Evolutionary conservation across 2,888 invertebrate species (phyloP).

Genomic region (Amblyteles armatorius): DNA sequence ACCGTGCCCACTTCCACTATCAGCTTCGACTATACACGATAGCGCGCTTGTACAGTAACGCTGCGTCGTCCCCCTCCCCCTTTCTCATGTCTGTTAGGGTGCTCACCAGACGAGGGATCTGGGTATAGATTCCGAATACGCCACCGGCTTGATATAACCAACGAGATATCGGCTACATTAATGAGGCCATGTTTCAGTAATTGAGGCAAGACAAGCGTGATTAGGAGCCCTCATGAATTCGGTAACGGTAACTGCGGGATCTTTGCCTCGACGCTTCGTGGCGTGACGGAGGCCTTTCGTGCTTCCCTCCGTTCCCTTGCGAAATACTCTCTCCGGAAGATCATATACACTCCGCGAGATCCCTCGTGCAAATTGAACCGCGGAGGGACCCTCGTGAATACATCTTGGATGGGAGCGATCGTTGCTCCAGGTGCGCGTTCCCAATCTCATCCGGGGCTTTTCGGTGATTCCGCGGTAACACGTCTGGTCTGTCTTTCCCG

Average conservation of each 20-base stretch:
- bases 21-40: neutral
- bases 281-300: neutral
- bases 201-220: conserved; percentile 62
- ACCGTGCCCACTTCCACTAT: conserved; percentile 34
- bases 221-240: conserved; percentile 54
- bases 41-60: conserved; percentile 1
- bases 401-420: neutral
- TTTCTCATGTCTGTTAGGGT: neutral
- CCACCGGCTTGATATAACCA: conserved; percentile 54
- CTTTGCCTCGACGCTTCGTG: conserved; percentile 27
- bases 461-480: conserved; percentile 27
- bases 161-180: conserved; percentile 63
- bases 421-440: conserved; percentile 33
- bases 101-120: neutral
- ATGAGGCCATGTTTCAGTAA: conserved; percentile 63
- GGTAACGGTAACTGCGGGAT: conserved; percentile 27
- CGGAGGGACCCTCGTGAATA: conserved; percentile 17
- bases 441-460: conserved; percentile 31
- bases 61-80: neutral
- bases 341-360: conserved; percentile 42
- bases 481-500: neutral
- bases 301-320: neutral
- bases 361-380: conserved; percentile 52
- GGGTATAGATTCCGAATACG: conserved; percentile 24
- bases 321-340: conserved; percentile 30